Evolutionary conservation across 2,113 vertebrate genomes (phyloP), one percentile per base, ranked within the genome.

Genomic region (Nothoprocta pentlandii): DNA sequence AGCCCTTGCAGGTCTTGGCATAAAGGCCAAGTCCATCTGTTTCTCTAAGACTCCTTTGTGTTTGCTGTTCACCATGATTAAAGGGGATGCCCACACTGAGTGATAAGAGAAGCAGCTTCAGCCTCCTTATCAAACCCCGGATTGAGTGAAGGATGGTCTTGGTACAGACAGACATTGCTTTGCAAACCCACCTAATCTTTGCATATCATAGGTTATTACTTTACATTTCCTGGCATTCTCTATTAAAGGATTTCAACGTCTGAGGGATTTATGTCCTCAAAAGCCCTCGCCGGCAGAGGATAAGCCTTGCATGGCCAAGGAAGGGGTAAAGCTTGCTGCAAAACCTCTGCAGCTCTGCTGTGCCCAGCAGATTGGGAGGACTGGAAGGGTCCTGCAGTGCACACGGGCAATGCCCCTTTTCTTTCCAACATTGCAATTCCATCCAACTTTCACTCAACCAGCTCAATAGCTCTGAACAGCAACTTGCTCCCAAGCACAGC

Each of bases 311-410:
- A 14, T 3, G 51, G 53, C 46, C 9, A 12, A 41, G 41, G 30
- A 54, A 0, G 2, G 66, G 39, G 30, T 32, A 36, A 47, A 51
- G 41, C 61, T 8, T 1, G 1, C 4, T 12, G 14, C 1, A 3
- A 26, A 73, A 56, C 16, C 47, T 39, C 56, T 76, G 75, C 75
- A 76, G 87, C 78, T 62, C 73, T 70, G 54, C 28, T 56, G 54
- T 56, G 54, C 3, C 34, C 47, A 3, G 36, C 36, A 8, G 36
- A 39, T 39, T 39, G 36, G 13, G 39, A 61, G 58, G 36, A 53
- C 34, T 3, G 4, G 15, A 46, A 4, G 0, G 2, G 12, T 34
- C 63, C 77, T 1, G 2, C 42, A 25, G n/a, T 5, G 1, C 10
- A 1, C 30, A 8, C 34, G 20, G 54, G 47, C 41, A 73, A 4